These are phyloP conservation scores for Ceratosolen fusciceps DNA, from an alignment of 1,140 invertebrate species.

Conservation along the genomic window DNA sequence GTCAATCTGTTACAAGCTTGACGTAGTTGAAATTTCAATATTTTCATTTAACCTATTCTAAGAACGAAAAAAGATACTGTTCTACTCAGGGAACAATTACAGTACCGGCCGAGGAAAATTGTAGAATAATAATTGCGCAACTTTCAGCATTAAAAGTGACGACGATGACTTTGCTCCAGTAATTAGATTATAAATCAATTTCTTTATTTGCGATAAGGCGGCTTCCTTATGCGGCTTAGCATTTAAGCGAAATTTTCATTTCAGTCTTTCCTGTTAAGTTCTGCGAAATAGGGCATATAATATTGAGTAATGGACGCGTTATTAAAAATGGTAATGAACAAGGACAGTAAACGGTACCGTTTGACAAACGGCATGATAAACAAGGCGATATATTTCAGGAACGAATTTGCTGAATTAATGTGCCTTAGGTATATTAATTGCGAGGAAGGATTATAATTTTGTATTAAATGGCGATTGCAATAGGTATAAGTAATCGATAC, in stretches of 20 bases:
- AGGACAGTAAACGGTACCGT: background rate
- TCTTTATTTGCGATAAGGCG: too few relatives aligned
- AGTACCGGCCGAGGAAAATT: background rate
- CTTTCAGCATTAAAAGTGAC: background rate
- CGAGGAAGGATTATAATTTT: constrained; percentile 57
- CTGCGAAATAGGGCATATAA: background rate
- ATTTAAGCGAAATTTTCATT: background rate
- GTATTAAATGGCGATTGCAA: constrained; percentile 58
- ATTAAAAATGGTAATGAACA: background rate
- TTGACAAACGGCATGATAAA: background rate
- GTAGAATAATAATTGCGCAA: background rate
- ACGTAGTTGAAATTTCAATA: background rate
- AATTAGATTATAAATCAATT: background rate
- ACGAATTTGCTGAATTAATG: background rate
- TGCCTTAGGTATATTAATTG: background rate
- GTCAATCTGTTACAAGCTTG: background rate
- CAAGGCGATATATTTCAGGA: background rate
- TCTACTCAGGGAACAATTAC: background rate
- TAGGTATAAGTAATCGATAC: constrained; percentile 62
- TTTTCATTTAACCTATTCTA: background rate
- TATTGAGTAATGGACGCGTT: background rate
- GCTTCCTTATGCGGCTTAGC: background rate
- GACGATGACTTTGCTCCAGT: background rate
- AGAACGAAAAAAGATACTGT: background rate
- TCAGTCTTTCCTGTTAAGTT: background rate